Evolutionary conservation across 1,140 invertebrate genomes (phyloP).

Genomic region (Drosophila sulfurigaster): DNA sequence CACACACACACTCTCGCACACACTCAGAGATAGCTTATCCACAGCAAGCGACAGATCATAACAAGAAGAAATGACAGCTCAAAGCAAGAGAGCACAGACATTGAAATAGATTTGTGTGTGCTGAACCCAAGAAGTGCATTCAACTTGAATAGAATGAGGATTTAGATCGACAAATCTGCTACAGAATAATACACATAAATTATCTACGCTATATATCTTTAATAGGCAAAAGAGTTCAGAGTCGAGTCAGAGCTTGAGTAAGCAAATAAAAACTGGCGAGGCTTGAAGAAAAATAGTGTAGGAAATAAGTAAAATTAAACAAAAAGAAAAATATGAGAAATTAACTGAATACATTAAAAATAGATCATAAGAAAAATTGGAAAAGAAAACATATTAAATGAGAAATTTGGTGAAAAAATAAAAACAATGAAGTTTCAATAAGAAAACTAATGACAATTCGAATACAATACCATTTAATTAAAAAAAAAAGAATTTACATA

Average conservation of each 20-base stretch:
- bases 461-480: no score
- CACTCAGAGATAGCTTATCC: background rate
- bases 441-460: no score
- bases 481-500: no score
- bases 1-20: background rate
- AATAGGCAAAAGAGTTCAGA: background rate
- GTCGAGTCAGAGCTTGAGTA: background rate
- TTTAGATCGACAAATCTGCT: constrained; percentile 1
- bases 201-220: background rate
- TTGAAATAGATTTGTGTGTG: constrained; percentile 31
- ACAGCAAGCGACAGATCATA: constrained; percentile 14
- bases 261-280: background rate
- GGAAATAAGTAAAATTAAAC: no score
- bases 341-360: no score
- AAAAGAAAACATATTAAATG: no score
- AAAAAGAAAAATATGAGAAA: no score
- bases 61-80: constrained; percentile 26
- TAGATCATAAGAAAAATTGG: no score
- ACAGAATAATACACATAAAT: constrained; percentile 1
- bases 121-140: constrained; percentile 32
- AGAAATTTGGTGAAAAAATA: no score
- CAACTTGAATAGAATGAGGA: constrained; percentile 22
- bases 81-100: constrained; percentile 13
- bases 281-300: no score
- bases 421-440: no score